Evolutionary conservation across 2,797 vertebrate species (phyloP).

Genomic region (Semotilus atromaculatus): DNA sequence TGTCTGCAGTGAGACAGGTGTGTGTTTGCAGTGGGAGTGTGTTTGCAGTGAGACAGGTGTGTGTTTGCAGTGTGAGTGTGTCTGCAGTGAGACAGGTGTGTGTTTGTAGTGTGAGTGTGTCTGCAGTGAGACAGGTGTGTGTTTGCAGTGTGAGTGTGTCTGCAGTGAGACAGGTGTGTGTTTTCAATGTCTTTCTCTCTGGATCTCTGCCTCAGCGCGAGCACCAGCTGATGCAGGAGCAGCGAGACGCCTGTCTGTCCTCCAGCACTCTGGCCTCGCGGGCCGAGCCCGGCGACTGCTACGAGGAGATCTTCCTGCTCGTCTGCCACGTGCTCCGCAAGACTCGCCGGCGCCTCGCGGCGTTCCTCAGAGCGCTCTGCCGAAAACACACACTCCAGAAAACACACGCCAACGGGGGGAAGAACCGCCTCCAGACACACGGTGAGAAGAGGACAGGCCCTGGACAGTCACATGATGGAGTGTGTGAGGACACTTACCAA

Average conservation of each 20-base stretch:
- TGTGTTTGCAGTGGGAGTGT: too few relatives aligned
- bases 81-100: neutral
- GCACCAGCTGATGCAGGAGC: conserved; percentile 97
- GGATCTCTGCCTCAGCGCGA: conserved; percentile 80
- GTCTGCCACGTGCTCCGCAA: conserved; percentile 91
- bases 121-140: neutral
- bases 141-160: neutral
- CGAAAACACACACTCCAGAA: conserved; percentile 66
- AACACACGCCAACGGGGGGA: conserved; percentile 62
- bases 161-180: neutral
- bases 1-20: neutral
- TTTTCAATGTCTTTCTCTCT: neutral
- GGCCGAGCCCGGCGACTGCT: conserved; percentile 90
- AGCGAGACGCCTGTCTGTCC: conserved; percentile 87
- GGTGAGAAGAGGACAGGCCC: conserved; percentile 7
- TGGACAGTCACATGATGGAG: neutral
- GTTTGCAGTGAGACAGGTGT: too few relatives aligned
- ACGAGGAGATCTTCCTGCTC: conserved; percentile 94
- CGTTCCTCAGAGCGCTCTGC: conserved; percentile 81
- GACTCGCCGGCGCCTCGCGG: conserved; percentile 80
- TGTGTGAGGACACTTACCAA: too few relatives aligned
- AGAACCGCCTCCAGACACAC: neutral
- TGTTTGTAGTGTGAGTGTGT: neutral
- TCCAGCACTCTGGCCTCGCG: conserved; percentile 92
- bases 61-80: neutral